Base-by-base conservation (phyloP, 2,888 invertebrate species). In the Phyllotreta cruciferae region DNA sequence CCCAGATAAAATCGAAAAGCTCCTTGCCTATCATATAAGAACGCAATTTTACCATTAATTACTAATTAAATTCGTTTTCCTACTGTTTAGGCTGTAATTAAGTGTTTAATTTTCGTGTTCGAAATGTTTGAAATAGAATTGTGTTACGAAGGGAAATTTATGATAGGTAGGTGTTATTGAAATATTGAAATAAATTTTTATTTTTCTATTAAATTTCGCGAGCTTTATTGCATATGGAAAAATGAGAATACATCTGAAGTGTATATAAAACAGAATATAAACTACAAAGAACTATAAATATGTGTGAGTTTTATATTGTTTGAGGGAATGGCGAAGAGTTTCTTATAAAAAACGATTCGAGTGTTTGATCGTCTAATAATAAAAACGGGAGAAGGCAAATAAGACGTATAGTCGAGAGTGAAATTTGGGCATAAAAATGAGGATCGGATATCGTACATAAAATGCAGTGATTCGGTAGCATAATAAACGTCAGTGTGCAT, bases 401-500 rank as follows among this genome's bases (percentile, higher is more conserved):
- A 64, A 55, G 63, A 56, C 50, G 56, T 62, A 54, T 41, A 58
- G 61, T 63, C 55, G 54, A 64, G 64, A 64, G 53, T 58, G 61
- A 73, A 77, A 76, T 73, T 73, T 71, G 70, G 73, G 71, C 73
- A 76, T 77, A 76, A 77, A 77, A 76, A 74, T 76, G 73, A 71
- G 69, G 72, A 74, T 77, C 73, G 74, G 73, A 76, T 77, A 77
- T 75, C 71, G 76, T 69, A 73, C 78, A 79, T 80, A 79, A 79
- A 80, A 75, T 70, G 71, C 73, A 68, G 74, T 76, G 77, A 77
- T 79, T 78, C 75, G 70, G 74, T 69, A 69, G 74, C 54, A 73
- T 71, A 76, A 75, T 80, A 80, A 80, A 80, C 73, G 79, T 78
- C 79, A 75, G 74, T 76, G 71, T 78, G 77, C 79, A 79, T 80